phyloP scores from a whole-genome alignment of 64 coral and sea anemone genomes.

The Montipora capricornis region DNA sequence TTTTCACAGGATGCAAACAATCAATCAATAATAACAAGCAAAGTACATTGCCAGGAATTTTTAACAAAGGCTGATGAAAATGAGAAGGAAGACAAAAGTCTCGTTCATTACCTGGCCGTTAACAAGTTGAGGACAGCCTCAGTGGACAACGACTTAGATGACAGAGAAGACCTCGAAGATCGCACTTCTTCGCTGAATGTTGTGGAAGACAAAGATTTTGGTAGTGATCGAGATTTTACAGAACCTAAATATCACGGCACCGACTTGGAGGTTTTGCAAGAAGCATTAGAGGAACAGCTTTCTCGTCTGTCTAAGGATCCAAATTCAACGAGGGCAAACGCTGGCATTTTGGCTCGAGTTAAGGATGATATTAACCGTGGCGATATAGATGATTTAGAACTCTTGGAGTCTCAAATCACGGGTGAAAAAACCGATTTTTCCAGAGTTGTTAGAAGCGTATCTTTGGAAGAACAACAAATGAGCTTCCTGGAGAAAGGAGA shows the following conservation, averaged over 20 bases:
- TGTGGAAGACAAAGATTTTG: not conserved
- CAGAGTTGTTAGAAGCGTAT: not conserved
- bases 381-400: slow-evolving; percentile 61
- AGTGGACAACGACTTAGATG: not conserved
- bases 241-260: slow-evolving; percentile 17
- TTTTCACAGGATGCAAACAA: not conserved
- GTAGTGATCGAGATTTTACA: not conserved
- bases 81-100: slow-evolving; percentile 18
- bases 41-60: not conserved
- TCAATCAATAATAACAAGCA: not conserved
- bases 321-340: slow-evolving; percentile 1
- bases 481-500: not conserved
- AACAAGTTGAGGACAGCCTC: slow-evolving; percentile 14
- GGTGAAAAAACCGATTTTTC: slow-evolving; percentile 30
- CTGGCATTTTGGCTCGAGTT: slow-evolving; percentile 33
- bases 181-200: not conserved
- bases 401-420: slow-evolving; percentile 46
- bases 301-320: slow-evolving; percentile 10
- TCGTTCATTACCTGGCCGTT: slow-evolving; percentile 34
- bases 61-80: not conserved
- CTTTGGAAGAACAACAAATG: not conserved
- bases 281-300: slow-evolving; percentile 19
- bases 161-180: not conserved
- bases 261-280: slow-evolving; percentile 16
- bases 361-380: slow-evolving; percentile 52